Percentiles rank a stretch among this genome's conserved stretches.
phyloP scores from a whole-genome alignment of 1,140 invertebrate genomes.

The Cyrtorhinus lividipennis region DNA sequence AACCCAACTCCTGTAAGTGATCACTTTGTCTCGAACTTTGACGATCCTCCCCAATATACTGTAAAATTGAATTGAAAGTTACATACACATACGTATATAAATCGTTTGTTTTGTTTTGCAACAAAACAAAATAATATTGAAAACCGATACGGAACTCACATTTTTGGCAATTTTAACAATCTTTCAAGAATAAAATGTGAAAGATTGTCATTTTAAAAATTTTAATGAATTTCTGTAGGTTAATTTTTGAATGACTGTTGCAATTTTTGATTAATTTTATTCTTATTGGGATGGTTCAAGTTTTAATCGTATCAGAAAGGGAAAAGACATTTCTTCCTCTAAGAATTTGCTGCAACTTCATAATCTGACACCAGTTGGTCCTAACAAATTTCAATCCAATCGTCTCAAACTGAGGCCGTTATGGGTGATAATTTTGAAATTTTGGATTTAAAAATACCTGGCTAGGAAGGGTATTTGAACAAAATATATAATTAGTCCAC shows the following conservation, averaged over 20 bases:
- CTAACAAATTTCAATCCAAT: too few species aligned
- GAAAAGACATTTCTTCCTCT: too few species aligned
- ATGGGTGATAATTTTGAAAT: too few species aligned
- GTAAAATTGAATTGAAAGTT: slow-evolving; percentile 23
- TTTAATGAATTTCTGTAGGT: not conserved
- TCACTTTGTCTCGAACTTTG: slow-evolving; percentile 83
- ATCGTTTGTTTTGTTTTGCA: not conserved
- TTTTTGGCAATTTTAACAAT: not conserved
- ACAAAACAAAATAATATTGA: not conserved
- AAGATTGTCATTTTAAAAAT: not conserved
- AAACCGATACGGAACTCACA: not conserved
- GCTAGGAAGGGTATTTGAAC: too few species aligned
- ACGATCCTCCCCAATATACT: slow-evolving; percentile 80
- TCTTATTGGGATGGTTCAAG: not conserved
- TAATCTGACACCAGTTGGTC: too few species aligned
- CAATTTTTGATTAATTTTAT: not conserved
- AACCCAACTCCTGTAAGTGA: slow-evolving; percentile 72
- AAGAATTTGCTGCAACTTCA: too few species aligned
- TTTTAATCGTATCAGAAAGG: too few species aligned
- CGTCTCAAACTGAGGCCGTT: too few species aligned
- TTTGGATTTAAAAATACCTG: too few species aligned
- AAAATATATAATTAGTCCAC: too few species aligned
- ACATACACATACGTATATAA: slow-evolving; percentile 9
- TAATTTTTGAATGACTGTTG: not conserved
- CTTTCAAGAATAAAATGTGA: not conserved